Evolutionary conservation across 2,888 invertebrate genomes (phyloP).

Genomic region (Drosophila fungiperda): DNA sequence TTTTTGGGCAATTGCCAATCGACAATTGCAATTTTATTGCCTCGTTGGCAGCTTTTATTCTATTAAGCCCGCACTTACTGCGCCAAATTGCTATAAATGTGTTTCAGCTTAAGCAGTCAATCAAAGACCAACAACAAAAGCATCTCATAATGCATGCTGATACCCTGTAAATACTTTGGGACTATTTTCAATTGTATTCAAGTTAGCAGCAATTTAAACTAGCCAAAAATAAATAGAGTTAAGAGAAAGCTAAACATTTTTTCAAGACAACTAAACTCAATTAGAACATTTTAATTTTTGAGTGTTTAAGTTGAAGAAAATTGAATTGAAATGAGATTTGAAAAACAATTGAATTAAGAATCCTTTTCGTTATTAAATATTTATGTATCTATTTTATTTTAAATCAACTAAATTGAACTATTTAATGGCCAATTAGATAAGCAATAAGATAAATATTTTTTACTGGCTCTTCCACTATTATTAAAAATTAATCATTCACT

Average conservation of each 20-base stretch:
- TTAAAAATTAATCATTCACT: not conserved
- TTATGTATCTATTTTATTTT: not conserved
- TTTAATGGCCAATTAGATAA: not conserved
- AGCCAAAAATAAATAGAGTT: not conserved
- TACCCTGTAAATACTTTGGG: conserved; percentile 10
- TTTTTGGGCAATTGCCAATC: conserved; percentile 48
- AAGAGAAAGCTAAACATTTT: not conserved
- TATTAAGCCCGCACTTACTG: conserved; percentile 20
- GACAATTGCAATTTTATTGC: conserved; percentile 30
- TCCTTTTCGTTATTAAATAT: not conserved
- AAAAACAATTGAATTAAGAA: too few relatives aligned
- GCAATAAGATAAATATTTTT: not conserved
- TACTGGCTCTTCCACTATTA: not conserved
- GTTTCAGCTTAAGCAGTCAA: conserved; percentile 6
- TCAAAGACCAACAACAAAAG: not conserved
- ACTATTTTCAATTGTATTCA: not conserved
- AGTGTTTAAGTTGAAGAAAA: not conserved
- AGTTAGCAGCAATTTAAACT: not conserved
- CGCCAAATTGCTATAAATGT: conserved; percentile 17
- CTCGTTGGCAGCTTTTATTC: conserved; percentile 14
- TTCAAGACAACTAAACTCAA: not conserved
- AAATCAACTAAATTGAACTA: not conserved
- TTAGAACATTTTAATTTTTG: not conserved
- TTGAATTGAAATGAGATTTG: too few relatives aligned
- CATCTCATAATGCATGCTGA: not conserved